These are phyloP conservation scores for Acanthosoma haemorrhoidale DNA, from an alignment of 2,888 invertebrate genomes.

Conservation along the genomic window DNA sequence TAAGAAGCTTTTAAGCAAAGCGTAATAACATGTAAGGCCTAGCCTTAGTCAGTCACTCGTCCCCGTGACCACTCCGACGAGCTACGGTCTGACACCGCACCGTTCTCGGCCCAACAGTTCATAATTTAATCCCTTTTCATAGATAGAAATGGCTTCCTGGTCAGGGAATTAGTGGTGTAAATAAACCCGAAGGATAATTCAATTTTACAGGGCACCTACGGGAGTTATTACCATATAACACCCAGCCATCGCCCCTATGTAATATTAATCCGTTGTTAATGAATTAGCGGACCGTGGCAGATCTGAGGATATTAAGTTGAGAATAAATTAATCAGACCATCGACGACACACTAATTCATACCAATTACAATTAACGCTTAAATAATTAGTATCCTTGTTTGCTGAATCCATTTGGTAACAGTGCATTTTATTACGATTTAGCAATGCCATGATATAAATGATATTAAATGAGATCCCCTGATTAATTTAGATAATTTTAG, in stretches of 20 bases:
- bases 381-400: not conserved
- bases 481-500: too few relatives aligned
- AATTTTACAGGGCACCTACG: not conserved
- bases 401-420: too few relatives aligned
- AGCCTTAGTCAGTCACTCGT: not conserved
- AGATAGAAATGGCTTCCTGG: too few relatives aligned
- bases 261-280: not conserved
- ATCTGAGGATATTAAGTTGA: not conserved
- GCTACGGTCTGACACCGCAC: not conserved
- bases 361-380: not conserved
- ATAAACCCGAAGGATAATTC: not conserved
- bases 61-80: not conserved
- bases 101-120: too few relatives aligned
- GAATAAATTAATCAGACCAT: not conserved
- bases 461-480: too few relatives aligned
- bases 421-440: too few relatives aligned
- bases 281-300: not conserved
- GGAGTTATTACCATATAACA: not conserved
- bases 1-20: conserved; percentile 29
- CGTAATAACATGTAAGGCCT: conserved; percentile 23
- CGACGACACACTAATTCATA: not conserved
- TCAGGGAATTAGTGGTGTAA: too few relatives aligned
- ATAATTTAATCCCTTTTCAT: too few relatives aligned
- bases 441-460: too few relatives aligned
- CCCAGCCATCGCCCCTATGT: too few relatives aligned